Conservation (phyloP, 2,797 vertebrate species). For the Choloepus didactylus region DNA sequence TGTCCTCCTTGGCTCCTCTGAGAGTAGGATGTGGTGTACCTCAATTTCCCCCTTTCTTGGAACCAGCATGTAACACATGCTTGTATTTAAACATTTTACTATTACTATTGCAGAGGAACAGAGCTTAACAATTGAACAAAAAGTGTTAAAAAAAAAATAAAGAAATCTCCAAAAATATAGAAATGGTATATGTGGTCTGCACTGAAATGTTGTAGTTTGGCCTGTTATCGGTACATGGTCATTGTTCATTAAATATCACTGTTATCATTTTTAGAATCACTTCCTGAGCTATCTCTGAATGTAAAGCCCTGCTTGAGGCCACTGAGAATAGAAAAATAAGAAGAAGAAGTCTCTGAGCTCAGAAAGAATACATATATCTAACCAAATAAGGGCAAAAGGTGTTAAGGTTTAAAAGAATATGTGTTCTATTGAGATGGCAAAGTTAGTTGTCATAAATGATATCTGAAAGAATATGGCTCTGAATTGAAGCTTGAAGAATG, state of each 20-base stretch:
- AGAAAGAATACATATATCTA: not conserved
- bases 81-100: slow-evolving; percentile 27
- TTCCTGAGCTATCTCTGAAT: slow-evolving; percentile 3
- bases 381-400: not conserved
- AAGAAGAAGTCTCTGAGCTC: not conserved
- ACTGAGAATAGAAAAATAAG: not conserved
- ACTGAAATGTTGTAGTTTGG: not conserved
- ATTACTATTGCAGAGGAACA: not conserved
- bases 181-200: not conserved
- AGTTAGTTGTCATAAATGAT: not conserved
- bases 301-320: not conserved
- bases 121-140: slow-evolving; percentile 26
- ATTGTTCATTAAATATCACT: not conserved
- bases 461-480: slow-evolving; percentile 1
- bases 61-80: not conserved
- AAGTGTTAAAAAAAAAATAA: not conserved
- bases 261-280: slow-evolving; percentile 22
- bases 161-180: slow-evolving; percentile 20
- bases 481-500: not conserved
- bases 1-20: not conserved
- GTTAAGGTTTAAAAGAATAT: not conserved
- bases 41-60: not conserved
- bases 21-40: slow-evolving; percentile 61
- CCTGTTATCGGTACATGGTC: not conserved
- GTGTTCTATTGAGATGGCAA: not conserved